These are phyloP conservation scores for Sinella curviseta DNA, from an alignment of 1,140 invertebrate genomes.

Conservation along the genomic window DNA sequence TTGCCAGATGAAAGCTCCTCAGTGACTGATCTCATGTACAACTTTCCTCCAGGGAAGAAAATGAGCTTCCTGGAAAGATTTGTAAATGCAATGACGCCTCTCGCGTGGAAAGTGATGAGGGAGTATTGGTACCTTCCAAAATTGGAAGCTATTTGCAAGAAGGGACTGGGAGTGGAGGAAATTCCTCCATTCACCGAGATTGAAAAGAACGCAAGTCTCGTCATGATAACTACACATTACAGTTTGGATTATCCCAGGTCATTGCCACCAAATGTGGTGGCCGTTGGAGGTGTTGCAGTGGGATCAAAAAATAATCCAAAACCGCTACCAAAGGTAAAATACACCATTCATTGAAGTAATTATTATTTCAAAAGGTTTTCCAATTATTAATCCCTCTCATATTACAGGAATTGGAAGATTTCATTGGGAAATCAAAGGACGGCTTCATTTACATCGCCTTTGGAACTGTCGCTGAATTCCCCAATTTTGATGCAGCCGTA, in stretches of 20 bases:
- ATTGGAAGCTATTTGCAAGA: slow-evolving; percentile 25
- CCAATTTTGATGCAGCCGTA: neutral
- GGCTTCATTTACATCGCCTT: slow-evolving; percentile 43
- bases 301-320: slow-evolving; percentile 4
- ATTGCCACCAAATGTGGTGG: slow-evolving; percentile 60
- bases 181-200: slow-evolving; percentile 48
- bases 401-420: slow-evolving; percentile 36
- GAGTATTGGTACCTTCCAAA: slow-evolving; percentile 21
- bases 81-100: slow-evolving; percentile 9
- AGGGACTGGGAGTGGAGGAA: slow-evolving; percentile 15
- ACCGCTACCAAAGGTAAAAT: slow-evolving; percentile 35
- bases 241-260: slow-evolving; percentile 58
- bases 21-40: neutral
- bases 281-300: slow-evolving; percentile 29
- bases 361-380: neutral
- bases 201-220: slow-evolving; percentile 50
- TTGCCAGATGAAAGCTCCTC: neutral
- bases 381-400: neutral
- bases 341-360: neutral
- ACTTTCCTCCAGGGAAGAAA: slow-evolving; percentile 5
- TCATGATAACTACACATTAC: slow-evolving; percentile 62
- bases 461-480: slow-evolving; percentile 19
- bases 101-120: slow-evolving; percentile 17
- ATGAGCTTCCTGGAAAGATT: slow-evolving; percentile 36
- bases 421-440: slow-evolving; percentile 29